Base-by-base conservation (phyloP, 2,797 vertebrate species). In the Peromyscus attwateri region DNA sequence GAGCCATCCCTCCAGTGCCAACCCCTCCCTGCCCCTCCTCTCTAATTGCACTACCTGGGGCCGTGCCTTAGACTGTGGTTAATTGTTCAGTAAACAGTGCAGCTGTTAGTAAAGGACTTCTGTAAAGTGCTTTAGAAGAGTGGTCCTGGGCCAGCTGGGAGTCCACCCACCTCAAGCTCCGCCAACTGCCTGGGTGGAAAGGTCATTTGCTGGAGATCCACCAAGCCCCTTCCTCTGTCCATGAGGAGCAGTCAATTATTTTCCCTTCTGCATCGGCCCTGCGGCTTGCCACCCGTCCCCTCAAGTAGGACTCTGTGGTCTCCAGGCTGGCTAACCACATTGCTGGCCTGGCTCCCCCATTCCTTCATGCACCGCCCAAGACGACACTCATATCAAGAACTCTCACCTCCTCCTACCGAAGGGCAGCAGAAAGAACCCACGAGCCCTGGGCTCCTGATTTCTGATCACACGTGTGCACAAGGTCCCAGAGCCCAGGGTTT, bases 341-440 rank as follows among this genome's bases (percentile, higher is more conserved):
- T n/a, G 76, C 60, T 19, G 77, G 46, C 27, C 49, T 70, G 6
- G 1, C 17, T 13, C 1, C 81, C 64, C 49, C 12, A 1, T 29
- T 25, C 27, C 0, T 19, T 49, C 34, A 14, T 14, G 9, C 34
- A 0, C 11, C 12, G 25, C 76, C 43, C 0, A 12, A 27, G 55
- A 46, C 43, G 43, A 46, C 43, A 46, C 43, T 46, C 43, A 46
- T 46, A 0, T 46, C 1, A 5, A 43, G 43, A 46, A 3, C n/a
- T 37, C 71, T 14, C 17, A 25, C 4, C 0, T 31, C 75, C 34
- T 37, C 14, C 77, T 12, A 0, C 17, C 52, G 7, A 70, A n/a
- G 21, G 91, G 64, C 46, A 2, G 12, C 84, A 10, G 37, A 75
- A 62, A 55, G 68, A n/a, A 11, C 13, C n/a, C 92, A 5, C 5